Evolutionary conservation across 1,140 invertebrate genomes (phyloP).

Genomic region (Campodea augens): DNA sequence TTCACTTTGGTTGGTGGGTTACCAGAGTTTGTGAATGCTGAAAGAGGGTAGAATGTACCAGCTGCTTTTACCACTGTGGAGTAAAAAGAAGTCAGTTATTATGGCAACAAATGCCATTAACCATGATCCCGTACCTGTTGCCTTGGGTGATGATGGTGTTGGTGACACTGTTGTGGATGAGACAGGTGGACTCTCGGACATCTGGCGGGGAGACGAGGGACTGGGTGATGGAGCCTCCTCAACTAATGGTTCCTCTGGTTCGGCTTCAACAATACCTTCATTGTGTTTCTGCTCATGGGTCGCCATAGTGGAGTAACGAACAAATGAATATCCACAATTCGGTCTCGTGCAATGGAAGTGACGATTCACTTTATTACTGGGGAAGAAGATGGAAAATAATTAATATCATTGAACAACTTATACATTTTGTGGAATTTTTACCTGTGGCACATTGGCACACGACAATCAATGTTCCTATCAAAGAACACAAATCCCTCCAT

Average conservation of each 20-base stretch:
- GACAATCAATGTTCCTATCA: slow-evolving; percentile 56
- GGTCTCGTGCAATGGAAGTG: slow-evolving; percentile 59
- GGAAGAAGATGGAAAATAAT: slow-evolving; percentile 7
- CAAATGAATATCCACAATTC: slow-evolving; percentile 54
- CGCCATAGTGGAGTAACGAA: slow-evolving; percentile 49
- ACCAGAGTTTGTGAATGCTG: slow-evolving; percentile 37
- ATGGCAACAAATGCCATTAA: background rate
- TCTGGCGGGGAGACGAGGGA: too few species aligned
- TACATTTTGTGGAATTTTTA: slow-evolving; percentile 17
- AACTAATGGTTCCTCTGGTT: background rate
- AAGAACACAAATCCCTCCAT: slow-evolving; percentile 63
- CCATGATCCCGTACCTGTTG: too few species aligned
- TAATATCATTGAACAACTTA: background rate
- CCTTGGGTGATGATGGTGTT: too few species aligned
- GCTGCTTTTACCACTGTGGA: slow-evolving; percentile 65
- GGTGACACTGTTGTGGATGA: too few species aligned
- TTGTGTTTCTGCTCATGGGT: slow-evolving; percentile 44
- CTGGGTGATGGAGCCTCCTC: too few species aligned
- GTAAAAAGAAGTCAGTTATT: slow-evolving; percentile 4
- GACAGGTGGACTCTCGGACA: too few species aligned
- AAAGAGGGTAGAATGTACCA: slow-evolving; percentile 80
- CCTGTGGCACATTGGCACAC: slow-evolving; percentile 39
- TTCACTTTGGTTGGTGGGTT: too few species aligned
- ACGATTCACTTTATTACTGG: slow-evolving; percentile 43
- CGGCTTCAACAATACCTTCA: slow-evolving; percentile 1